Base-by-base conservation (phyloP, 2,797 vertebrate species). In the Erpetoichthys calabaricus region DNA sequence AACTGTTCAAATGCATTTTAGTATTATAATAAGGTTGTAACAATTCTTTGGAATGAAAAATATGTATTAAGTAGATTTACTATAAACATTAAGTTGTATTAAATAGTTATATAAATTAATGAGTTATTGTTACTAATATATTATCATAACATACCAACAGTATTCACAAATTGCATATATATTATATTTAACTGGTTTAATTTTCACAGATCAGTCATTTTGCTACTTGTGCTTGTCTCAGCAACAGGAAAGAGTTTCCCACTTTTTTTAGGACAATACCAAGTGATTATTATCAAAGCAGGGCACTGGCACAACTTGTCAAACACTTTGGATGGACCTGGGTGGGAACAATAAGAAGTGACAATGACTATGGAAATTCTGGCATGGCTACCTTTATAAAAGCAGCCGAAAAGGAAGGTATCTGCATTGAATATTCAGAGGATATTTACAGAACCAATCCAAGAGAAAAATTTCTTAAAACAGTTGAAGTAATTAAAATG, bases 211-310 rank as follows among this genome's bases (percentile, higher is more conserved):
- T 85, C 54, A 88, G 83, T 63, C 83, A 86, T 64, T 87, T 85
- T 76, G 77, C 85, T 43, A 84, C 81, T 6, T 86, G 86, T 62
- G 75, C 76, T 57, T 86, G 85, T 60, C 68, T 86, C 56, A 85
- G 78, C 67, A 76, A 83, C 66, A 82, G 78, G 56, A 74, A 70
- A 59, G 65, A 72, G 56, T 83, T 79, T 25, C 82, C 81, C 1
- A 80, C 78, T 4, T 86, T 86, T 73, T 86, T 80, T 68, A 70
- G 82, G 73, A 87, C 83, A 4, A 82, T 86, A 58, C 79, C 85
- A 42, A 86, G 82, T 55, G 85, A 86, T 67, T 73, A 75, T 62
- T 80, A 83, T 67, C 83, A 87, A 68, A 85, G 79, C 64, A 77
- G 65, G 75, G 81, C 81, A n/a, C 64, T 86, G 56, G 84, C 81